Evolutionary conservation across 2,888 invertebrate species (phyloP).

Genomic region (Caradrina clavipalpis): DNA sequence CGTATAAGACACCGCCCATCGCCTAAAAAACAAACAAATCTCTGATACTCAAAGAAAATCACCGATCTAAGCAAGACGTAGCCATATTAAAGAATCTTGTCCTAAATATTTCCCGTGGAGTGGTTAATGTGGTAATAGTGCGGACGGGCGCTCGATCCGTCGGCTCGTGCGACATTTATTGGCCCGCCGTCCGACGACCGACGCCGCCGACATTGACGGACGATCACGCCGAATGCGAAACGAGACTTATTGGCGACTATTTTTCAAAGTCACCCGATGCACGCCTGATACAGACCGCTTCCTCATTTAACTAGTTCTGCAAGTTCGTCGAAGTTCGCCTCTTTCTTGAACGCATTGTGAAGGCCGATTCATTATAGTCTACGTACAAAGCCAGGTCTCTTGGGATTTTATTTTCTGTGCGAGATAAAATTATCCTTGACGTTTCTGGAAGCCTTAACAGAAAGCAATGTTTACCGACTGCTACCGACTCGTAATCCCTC

Average conservation of each 20-base stretch:
- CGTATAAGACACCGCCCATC: not conserved
- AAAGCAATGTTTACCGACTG: constrained; percentile 40
- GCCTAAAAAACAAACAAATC: constrained; percentile 9
- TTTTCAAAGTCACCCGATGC: constrained; percentile 82
- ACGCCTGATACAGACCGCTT: constrained; percentile 69
- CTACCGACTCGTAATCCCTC: constrained; percentile 40
- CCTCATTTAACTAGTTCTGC: constrained; percentile 75
- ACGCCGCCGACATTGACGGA: constrained; percentile 84
- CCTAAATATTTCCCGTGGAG: constrained; percentile 45
- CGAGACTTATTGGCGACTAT: constrained; percentile 86
- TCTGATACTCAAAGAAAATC: not conserved
- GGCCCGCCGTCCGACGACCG: constrained; percentile 70
- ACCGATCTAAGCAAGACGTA: constrained; percentile 15
- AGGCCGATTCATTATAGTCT: constrained; percentile 19
- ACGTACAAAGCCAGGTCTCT: constrained; percentile 11
- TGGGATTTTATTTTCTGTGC: constrained; percentile 8
- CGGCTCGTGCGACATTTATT: constrained; percentile 76
- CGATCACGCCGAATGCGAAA: constrained; percentile 81
- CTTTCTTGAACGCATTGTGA: constrained; percentile 30
- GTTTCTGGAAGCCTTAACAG: constrained; percentile 34
- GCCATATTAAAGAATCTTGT: constrained; percentile 25
- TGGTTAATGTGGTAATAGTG: constrained; percentile 62
- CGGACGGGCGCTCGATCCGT: constrained; percentile 57
- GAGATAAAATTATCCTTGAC: constrained; percentile 23
- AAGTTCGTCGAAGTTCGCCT: constrained; percentile 55